Conservation (phyloP, 2,888 invertebrate genomes). For the Leucania comma region DNA sequence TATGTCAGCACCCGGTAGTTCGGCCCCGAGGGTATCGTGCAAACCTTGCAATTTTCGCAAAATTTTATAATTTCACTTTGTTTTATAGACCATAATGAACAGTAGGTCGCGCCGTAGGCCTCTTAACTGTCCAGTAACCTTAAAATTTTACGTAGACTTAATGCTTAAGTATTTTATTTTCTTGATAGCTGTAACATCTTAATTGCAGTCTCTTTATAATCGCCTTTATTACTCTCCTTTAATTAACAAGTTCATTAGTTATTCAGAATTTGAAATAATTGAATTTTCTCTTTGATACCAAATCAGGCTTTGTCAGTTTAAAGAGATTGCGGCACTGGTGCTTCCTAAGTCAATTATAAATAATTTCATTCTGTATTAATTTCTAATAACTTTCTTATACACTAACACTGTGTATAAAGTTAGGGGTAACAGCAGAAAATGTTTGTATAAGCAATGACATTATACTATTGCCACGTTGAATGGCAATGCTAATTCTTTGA, state of each 20-base stretch:
- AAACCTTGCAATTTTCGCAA: slow-evolving; percentile 76
- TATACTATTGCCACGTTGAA: no score
- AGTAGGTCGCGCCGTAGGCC: slow-evolving; percentile 68
- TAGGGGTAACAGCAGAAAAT: no score
- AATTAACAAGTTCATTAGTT: slow-evolving; percentile 78
- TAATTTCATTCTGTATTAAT: background rate
- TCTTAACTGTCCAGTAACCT: slow-evolving; percentile 59
- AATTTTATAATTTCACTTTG: slow-evolving; percentile 81
- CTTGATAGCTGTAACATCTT: slow-evolving; percentile 77
- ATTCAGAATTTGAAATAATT: slow-evolving; percentile 62
- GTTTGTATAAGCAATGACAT: background rate
- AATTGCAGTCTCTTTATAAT: slow-evolving; percentile 78
- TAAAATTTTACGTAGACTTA: slow-evolving; percentile 57
- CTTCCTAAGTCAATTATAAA: slow-evolving; percentile 34
- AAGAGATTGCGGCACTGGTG: slow-evolving; percentile 49
- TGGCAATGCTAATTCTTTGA: no score
- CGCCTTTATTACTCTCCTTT: slow-evolving; percentile 75
- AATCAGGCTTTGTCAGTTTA: slow-evolving; percentile 46
- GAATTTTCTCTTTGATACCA: slow-evolving; percentile 42
- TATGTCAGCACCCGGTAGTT: slow-evolving; percentile 55
- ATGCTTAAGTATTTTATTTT: slow-evolving; percentile 70
- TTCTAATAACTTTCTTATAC: background rate
- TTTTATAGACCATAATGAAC: slow-evolving; percentile 79
- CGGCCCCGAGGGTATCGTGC: slow-evolving; percentile 65
- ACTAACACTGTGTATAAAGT: background rate